Conservation (phyloP, 2,797 vertebrate species). For the Poeciliopsis gracilis region DNA sequence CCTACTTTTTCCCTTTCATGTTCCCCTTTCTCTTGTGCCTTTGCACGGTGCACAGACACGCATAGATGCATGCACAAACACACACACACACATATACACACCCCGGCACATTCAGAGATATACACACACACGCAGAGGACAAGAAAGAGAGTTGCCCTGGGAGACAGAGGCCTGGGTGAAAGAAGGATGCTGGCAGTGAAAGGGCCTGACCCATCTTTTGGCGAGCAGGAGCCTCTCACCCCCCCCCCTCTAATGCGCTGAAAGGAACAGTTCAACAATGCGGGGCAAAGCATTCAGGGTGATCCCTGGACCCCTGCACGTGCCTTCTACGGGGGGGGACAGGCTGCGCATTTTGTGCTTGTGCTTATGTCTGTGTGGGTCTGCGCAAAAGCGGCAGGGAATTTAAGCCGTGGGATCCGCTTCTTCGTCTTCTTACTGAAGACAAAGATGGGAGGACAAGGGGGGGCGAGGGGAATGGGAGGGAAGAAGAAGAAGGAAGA, state of each 20-base stretch:
- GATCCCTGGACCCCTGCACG: constrained; percentile 83
- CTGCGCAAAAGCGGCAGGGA: constrained; percentile 38
- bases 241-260: constrained; percentile 64
- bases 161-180: constrained; percentile 80
- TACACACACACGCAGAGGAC: constrained; percentile 64
- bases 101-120: constrained; percentile 48
- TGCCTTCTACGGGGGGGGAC: constrained; percentile 61
- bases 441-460: constrained; percentile 30
- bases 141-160: constrained; percentile 78
- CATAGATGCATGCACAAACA: constrained; percentile 26
- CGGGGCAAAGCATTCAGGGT: constrained; percentile 81
- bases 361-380: constrained; percentile 34
- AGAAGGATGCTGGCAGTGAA: constrained; percentile 81
- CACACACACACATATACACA: constrained; percentile 16
- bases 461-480: no score
- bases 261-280: constrained; percentile 74
- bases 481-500: no score
- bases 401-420: constrained; percentile 61
- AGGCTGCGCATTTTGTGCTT: constrained; percentile 43
- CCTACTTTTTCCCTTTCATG: constrained; percentile 76
- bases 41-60: constrained; percentile 41
- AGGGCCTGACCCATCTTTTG: constrained; percentile 81
- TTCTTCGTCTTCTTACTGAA: constrained; percentile 24
- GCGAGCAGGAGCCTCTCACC: constrained; percentile 69
- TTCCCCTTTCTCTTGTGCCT: constrained; percentile 65